Evolutionary conservation across 64 coral and sea anemone species (phyloP), one percentile per base, ranked within the genome.

Genomic region (Orbicella faveolata): DNA sequence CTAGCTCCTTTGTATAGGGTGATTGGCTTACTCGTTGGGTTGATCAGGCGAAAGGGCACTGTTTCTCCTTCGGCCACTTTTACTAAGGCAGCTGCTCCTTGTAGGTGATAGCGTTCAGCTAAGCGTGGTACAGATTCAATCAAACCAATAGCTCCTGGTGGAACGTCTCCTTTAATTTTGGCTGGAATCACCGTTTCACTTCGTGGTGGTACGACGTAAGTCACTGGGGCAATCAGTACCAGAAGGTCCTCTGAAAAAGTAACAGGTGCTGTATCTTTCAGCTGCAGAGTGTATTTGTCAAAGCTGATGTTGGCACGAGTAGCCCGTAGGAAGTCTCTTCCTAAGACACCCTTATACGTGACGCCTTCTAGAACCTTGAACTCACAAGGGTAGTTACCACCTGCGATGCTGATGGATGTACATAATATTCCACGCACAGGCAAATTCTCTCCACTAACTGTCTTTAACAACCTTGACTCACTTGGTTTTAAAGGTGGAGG

Each of bases 61-160:
- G 85, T 81, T 0, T n/a, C 21, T 0, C 26, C 13, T 1, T 37
- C 20, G 0, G 78, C 62, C 6, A 88, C 8, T 36, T 36, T 70
- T 0, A 82, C 91, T 34, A 93, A 48, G 18, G 75, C 51, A 14
- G 69, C 30, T 52, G 85, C 91, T 4, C 91, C 85, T 26, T 86
- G 87, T 63, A 88, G 34, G 14, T 80, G 70, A 33, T 93, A 88
- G 1, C 54, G 36, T 4, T 88, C 84, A 9, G 77, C 34, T 4
- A 82, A 39, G 15, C 17, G 12, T 18, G 75, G 26, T 2, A 16
- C 54, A 25, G 91, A 68, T 41, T 93, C 85, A 1, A 83, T 76
- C 36, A 76, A 5, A 18, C 74, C 74, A 37, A 37, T 18, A 36
- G 15, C 4, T 0, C 74, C 74, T 16, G 34, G 34, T 1, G 6